Percentiles rank a stretch among this genome's conserved stretches.
These are phyloP conservation scores for Betta splendens DNA, from an alignment of 2,797 vertebrate species.

Conservation along the genomic window DNA sequence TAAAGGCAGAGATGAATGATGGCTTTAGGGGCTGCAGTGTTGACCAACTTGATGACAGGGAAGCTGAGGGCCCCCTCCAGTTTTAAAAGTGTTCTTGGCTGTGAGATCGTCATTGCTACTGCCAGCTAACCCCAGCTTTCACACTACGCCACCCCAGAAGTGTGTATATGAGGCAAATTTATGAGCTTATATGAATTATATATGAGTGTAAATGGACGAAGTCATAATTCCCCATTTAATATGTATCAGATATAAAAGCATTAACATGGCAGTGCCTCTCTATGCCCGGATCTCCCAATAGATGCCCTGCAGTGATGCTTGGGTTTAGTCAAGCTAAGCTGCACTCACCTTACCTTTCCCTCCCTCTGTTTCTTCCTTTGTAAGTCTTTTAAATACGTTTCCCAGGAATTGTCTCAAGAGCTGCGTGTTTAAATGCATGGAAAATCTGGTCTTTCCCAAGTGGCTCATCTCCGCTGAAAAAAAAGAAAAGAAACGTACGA, in stretches of 20 bases:
- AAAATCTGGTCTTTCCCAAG: constrained; percentile 69
- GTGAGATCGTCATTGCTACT: constrained; percentile 54
- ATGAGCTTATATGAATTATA: constrained; percentile 75
- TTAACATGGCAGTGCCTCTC: constrained; percentile 44
- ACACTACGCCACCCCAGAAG: constrained; percentile 53
- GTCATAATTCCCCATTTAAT: constrained; percentile 77
- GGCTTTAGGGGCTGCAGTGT: constrained; percentile 65
- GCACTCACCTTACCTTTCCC: constrained; percentile 15
- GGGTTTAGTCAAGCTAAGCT: constrained; percentile 21
- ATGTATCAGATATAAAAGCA: constrained; percentile 72
- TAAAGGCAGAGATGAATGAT: constrained; percentile 75
- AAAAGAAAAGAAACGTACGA: constrained; percentile 49
- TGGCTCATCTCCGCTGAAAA: constrained; percentile 59
- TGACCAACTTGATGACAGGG: constrained; percentile 71
- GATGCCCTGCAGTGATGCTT: constrained; percentile 37
- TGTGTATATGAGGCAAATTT: constrained; percentile 67
- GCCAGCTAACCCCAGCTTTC: constrained; percentile 64
- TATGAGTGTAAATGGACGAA: constrained; percentile 77
- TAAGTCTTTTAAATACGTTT: constrained; percentile 45
- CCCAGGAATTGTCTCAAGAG: constrained; percentile 56
- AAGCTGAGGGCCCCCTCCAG: constrained; percentile 65
- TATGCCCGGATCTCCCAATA: constrained; percentile 35
- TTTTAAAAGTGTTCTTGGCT: constrained; percentile 74
- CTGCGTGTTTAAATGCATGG: constrained; percentile 67
- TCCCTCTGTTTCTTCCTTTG: constrained; percentile 16